Evolutionary conservation across 37 sponge, comb jelly and placozoan genomes (phyloP).

Genomic region (Haliclona indistincta): DNA sequence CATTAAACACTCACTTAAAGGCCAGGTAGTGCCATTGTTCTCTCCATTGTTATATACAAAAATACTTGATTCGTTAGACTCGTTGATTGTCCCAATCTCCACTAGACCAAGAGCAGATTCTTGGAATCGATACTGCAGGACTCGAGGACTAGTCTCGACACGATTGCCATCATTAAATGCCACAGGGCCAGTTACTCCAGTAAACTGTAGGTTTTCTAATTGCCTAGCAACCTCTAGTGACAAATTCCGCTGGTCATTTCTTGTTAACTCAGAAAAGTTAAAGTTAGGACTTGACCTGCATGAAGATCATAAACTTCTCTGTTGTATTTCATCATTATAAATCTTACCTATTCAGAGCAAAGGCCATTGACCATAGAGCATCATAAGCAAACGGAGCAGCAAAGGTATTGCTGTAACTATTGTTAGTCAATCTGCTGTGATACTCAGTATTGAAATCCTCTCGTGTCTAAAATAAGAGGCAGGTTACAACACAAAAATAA

Average conservation of each 20-base stretch:
- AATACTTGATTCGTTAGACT: not conserved
- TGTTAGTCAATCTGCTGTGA: not conserved
- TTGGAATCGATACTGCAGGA: slow-evolving; percentile 34
- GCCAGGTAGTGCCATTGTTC: slow-evolving; percentile 27
- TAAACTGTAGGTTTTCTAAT: not conserved
- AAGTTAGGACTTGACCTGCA: not conserved
- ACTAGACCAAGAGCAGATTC: not conserved
- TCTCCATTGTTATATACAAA: slow-evolving; percentile 21
- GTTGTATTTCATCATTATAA: not conserved
- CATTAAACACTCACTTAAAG: not conserved
- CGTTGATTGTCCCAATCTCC: not conserved
- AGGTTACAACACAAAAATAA: not conserved
- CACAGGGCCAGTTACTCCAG: slow-evolving; percentile 25
- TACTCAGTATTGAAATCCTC: slow-evolving; percentile 9
- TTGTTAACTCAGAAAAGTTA: not conserved
- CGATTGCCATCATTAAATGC: slow-evolving; percentile 48
- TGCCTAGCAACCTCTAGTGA: not conserved
- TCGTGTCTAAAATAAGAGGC: slow-evolving; percentile 13
- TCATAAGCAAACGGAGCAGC: slow-evolving; percentile 44
- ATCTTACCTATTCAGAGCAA: slow-evolving; percentile 30
- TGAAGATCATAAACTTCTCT: not conserved
- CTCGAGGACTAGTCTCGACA: not conserved
- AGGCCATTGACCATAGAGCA: slow-evolving; percentile 54
- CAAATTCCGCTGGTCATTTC: too few species aligned
- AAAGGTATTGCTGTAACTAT: not conserved